Evolutionary conservation across 35 echinoderm and acorn worm species (phyloP).

Genomic region (Holothuria glaberrima): DNA sequence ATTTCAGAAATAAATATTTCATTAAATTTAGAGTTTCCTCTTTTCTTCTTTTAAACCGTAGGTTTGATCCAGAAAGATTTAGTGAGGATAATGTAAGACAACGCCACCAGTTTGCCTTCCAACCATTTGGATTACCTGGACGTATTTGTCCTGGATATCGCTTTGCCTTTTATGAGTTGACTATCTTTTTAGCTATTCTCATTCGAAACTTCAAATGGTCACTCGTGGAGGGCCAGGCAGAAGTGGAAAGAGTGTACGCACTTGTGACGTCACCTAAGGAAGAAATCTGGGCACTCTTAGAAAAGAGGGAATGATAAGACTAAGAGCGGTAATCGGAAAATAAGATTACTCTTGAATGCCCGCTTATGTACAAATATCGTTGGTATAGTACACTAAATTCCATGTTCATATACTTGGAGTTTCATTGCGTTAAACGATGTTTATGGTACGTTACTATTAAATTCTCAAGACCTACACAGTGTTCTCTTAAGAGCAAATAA

Average conservation of each 20-base stretch:
- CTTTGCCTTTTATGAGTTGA: constrained; percentile 53
- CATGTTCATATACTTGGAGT: too few species aligned
- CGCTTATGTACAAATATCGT: too few species aligned
- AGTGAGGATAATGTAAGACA: constrained; percentile 37
- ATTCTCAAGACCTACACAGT: too few species aligned
- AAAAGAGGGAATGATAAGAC: constrained; percentile 28
- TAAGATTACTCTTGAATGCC: too few species aligned
- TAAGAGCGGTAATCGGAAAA: too few species aligned
- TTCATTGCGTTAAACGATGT: too few species aligned
- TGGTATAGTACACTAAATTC: too few species aligned
- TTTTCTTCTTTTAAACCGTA: background rate
- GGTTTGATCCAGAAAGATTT: constrained; percentile 77
- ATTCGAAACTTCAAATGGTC: constrained; percentile 60
- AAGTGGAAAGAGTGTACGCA: constrained; percentile 40
- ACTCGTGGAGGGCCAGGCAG: constrained; percentile 53
- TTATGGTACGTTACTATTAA: too few species aligned
- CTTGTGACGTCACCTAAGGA: constrained; percentile 63
- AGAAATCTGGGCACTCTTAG: constrained; percentile 71
- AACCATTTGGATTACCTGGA: constrained; percentile 61
- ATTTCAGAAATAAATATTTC: background rate
- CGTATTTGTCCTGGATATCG: constrained; percentile 65
- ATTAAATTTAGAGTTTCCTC: background rate
- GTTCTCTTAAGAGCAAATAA: too few species aligned
- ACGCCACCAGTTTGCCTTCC: constrained; percentile 22
- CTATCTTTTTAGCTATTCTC: constrained; percentile 61